Evolutionary conservation across 2,797 vertebrate genomes (phyloP).

Genomic region (Poeciliopsis gracilis): DNA sequence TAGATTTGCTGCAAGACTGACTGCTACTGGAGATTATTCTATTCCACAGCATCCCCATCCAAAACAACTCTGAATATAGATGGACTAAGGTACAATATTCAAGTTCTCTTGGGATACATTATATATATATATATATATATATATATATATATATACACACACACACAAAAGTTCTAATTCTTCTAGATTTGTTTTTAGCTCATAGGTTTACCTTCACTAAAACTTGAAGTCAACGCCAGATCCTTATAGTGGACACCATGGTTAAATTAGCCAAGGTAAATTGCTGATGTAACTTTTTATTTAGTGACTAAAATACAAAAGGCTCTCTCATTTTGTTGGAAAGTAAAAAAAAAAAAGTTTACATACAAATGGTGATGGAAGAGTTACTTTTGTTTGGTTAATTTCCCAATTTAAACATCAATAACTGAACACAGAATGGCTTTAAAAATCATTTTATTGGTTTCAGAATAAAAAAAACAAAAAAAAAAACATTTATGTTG

Average conservation of each 20-base stretch:
- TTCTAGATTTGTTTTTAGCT: no score
- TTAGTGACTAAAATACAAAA: not conserved
- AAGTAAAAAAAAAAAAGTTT: not conserved
- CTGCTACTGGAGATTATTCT: not conserved
- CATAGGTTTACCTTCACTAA: no score
- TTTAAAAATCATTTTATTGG: conserved; percentile 70
- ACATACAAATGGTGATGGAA: not conserved
- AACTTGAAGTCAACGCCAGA: not conserved
- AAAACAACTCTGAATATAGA: not conserved
- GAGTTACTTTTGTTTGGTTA: not conserved
- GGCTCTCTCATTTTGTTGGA: not conserved
- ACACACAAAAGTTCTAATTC: not conserved
- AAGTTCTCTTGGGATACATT: no score
- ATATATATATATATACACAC: rapidly evolving
- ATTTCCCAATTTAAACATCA: not conserved
- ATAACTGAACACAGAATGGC: not conserved
- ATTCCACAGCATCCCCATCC: not conserved
- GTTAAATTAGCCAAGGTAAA: not conserved
- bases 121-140: no score
- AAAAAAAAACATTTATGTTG: conserved; percentile 54
- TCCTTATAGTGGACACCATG: not conserved
- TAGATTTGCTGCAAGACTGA: not conserved
- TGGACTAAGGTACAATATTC: not conserved
- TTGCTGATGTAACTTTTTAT: not conserved
- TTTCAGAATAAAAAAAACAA: conserved; percentile 61